Conservation (phyloP, 2,797 vertebrate species). For the Pangasius sanitwongsei region DNA sequence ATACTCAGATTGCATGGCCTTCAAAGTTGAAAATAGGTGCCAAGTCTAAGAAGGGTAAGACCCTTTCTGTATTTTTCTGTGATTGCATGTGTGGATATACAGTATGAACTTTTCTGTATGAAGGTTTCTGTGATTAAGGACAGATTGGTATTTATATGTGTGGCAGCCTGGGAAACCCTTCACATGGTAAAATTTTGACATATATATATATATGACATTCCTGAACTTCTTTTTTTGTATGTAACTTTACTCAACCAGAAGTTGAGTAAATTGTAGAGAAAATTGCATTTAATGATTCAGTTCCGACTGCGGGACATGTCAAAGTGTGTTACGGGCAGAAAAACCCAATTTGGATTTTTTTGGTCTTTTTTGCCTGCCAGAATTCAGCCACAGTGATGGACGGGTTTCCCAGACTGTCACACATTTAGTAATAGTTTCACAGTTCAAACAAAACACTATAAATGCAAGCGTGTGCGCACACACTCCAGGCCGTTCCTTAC, state of each 20-base stretch:
- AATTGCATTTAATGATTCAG: neutral
- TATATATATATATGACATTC: neutral
- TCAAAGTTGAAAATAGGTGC: conserved; percentile 84
- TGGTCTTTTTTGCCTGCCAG: neutral
- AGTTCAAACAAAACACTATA: neutral
- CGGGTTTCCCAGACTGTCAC: neutral
- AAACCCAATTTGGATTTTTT: neutral
- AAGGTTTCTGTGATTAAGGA: neutral
- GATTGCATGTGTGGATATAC: neutral
- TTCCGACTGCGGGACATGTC: neutral
- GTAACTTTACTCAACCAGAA: neutral
- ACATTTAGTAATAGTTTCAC: neutral
- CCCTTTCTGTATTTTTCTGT: conserved; percentile 28
- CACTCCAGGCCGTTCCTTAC: neutral
- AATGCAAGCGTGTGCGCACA: neutral
- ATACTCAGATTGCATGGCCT: conserved; percentile 83
- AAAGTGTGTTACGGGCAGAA: neutral
- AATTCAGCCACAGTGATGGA: neutral
- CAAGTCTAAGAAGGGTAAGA: conserved; percentile 82
- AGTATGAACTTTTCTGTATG: neutral
- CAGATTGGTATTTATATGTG: neutral
- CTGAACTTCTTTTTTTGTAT: neutral
- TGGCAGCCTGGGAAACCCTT: neutral
- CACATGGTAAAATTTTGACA: neutral
- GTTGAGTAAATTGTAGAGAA: neutral